Evolutionary conservation across 2,888 invertebrate species (phyloP), one percentile per base, ranked within the genome.

Genomic region (Drosophila anomalata): DNA sequence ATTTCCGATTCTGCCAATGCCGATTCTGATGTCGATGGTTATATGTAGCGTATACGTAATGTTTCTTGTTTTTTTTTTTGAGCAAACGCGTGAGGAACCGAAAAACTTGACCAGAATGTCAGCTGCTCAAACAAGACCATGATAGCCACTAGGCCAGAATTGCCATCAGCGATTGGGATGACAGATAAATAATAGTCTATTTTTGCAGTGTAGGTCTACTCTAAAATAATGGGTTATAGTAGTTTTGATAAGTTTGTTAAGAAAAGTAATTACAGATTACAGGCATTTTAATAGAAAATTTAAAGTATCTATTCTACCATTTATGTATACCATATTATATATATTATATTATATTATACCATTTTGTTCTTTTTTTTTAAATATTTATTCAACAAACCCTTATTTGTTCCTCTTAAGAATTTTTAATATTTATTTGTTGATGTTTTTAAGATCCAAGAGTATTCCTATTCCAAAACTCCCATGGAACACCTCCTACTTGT

Each of bases 81-180:
- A 53, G 47, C 50, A 24, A 66, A 46, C 59, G 55, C 41, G 41
- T 20, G 20, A 42, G 20, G 20, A 72, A 47, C 50, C 63, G 48
- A 63, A 46, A 71, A 63, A 77, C 78, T 74, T 84, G 85, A 72
- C 85, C 81, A 81, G 78, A 76, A 74, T 81, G 81, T 84, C 81
- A 82, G 87, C 85, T 82, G 87, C 65, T 42, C 69, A 80, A 87
- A 87, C 87, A 78, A 24, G 69, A 24, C 65, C 73, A 57, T 20
- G 3, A 33, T 24, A 14, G 73, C 67, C 67, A 51, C 62, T 50
- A 36, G 73, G 59, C 51, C 44, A 50, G 47, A 72, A 47, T 33
- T 4, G 29, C 50, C 55, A 41, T 47, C 57, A 24, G 5, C 22
- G 22, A 24, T 24, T 4, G 47, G 55, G 26, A 12, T 50, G 55